Base-by-base conservation (phyloP, 2,888 invertebrate genomes). In the Drosophila rellima region DNA sequence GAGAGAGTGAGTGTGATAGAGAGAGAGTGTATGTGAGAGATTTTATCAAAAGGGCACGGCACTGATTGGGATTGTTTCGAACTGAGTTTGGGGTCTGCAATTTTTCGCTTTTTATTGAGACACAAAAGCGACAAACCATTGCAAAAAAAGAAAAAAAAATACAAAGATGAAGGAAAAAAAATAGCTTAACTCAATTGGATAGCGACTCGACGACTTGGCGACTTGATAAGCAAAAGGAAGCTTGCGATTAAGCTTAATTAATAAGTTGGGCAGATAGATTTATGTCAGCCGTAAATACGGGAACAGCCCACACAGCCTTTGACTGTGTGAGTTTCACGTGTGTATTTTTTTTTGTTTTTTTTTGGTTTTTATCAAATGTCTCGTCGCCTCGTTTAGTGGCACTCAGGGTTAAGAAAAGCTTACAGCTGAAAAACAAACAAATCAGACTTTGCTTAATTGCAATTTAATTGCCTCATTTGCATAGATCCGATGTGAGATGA, bases 201-300 rank as follows among this genome's bases (percentile, higher is more conserved):
- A 50, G 84, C 56, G 63, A 70, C 70, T 70, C 68, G 75, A 68
- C 45, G 69, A 61, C 48, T 57, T 64, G 72, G 63, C 59, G 61
- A 55, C 60, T 64, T 67, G 76, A 74, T 70, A 56, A 48, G 74
- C 68, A 78, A 74, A 75, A 82, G 89, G 89, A 88, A 88, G 74
- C 80, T 71, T 80, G 39, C 74, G 77, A 79, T 87, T 89, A 85
- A 79, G 78, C 80, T 89, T 88, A 88, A 88, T 88, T 88, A 88
- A 85, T 82, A 78, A 74, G 78, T 55, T 74, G 51, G 70, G 40
- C 68, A 70, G 67, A 70, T 66, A 60, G 60, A 82, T 67, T 79
- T 74, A 57, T 72, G 69, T 70, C 78, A 63, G 40, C 55, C 60
- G 64, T 33, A 44, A 44, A 45, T 65, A 64, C 56, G 62, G 51